Evolutionary conservation across 2,113 vertebrate genomes (phyloP).

Genomic region (Pollimyrus isidori): DNA sequence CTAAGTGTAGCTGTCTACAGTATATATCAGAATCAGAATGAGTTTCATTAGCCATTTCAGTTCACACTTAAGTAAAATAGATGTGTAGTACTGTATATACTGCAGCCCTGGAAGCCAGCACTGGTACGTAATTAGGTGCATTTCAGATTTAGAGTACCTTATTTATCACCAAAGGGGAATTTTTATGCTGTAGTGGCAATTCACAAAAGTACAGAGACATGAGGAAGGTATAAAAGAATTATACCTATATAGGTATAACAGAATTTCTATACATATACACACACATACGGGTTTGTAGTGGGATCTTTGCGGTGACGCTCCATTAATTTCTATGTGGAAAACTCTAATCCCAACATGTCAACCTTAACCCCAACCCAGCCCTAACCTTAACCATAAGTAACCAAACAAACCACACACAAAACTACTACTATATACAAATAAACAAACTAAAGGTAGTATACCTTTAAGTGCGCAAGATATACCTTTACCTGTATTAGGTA

Average conservation of each 20-base stretch:
- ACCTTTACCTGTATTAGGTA: neutral
- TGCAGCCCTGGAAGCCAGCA: neutral
- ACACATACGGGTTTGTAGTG: neutral
- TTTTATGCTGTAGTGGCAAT: neutral
- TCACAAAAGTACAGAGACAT: neutral
- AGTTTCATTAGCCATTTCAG: neutral
- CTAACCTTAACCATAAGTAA: too few relatives aligned
- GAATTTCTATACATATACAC: neutral
- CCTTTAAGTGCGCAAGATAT: too few relatives aligned
- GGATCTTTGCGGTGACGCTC: too few relatives aligned
- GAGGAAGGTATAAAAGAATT: neutral
- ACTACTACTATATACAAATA: neutral
- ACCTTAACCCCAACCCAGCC: too few relatives aligned
- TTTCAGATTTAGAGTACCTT: neutral
- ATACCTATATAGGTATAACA: neutral
- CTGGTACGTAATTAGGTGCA: neutral
- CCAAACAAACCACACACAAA: too few relatives aligned
- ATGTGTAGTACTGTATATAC: neutral
- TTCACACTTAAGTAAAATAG: neutral
- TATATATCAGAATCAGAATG: neutral
- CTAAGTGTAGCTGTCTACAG: neutral
- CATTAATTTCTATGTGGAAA: too few relatives aligned
- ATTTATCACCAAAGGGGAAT: neutral
- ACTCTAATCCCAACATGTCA: too few relatives aligned
- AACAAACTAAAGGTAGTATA: neutral